A percentile compares a stretch with the other conserved stretches of the same genome.
Evolutionary conservation across 1,140 invertebrate species (phyloP).

Genomic region (Brevipalpus yothersi): DNA sequence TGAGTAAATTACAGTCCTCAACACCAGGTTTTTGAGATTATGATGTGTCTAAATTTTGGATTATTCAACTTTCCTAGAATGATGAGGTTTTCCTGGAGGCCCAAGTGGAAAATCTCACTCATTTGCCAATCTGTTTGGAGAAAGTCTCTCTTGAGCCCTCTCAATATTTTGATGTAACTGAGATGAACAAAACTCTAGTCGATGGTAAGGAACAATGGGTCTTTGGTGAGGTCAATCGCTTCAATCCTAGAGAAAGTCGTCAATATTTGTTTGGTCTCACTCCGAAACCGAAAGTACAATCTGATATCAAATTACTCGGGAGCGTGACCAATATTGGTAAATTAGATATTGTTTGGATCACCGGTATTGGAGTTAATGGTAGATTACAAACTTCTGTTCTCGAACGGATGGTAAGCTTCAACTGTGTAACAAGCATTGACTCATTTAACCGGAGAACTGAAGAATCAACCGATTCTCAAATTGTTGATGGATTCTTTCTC

Average conservation of each 20-base stretch:
- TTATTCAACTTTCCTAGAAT: constrained; percentile 26
- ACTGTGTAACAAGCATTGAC: no score
- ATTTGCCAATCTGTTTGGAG: constrained; percentile 64
- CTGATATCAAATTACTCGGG: constrained; percentile 41
- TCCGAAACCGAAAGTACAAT: constrained; percentile 43
- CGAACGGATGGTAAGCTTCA: constrained; percentile 38
- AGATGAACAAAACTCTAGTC: constrained; percentile 18
- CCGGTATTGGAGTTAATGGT: constrained; percentile 78
- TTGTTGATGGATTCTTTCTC: constrained; percentile 1
- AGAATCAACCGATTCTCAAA: background rate
- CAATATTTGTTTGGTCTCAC: constrained; percentile 82
- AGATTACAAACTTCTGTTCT: constrained; percentile 82
- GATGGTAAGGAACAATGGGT: constrained; percentile 29
- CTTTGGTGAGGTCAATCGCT: constrained; percentile 56
- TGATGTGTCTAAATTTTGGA: background rate
- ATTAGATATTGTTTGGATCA: constrained; percentile 89
- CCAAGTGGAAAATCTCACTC: constrained; percentile 82
- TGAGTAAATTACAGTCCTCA: constrained; percentile 16
- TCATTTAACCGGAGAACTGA: no score
- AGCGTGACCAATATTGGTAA: constrained; percentile 79
- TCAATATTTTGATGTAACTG: constrained; percentile 40
- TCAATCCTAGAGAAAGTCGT: constrained; percentile 35
- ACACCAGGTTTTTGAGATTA: background rate
- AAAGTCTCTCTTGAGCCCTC: constrained; percentile 76
- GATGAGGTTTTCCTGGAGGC: constrained; percentile 93